Percentiles rank a stretch among this genome's conserved stretches.
Conservation (phyloP, 1,140 invertebrate species). For the Grapholita molesta region DNA sequence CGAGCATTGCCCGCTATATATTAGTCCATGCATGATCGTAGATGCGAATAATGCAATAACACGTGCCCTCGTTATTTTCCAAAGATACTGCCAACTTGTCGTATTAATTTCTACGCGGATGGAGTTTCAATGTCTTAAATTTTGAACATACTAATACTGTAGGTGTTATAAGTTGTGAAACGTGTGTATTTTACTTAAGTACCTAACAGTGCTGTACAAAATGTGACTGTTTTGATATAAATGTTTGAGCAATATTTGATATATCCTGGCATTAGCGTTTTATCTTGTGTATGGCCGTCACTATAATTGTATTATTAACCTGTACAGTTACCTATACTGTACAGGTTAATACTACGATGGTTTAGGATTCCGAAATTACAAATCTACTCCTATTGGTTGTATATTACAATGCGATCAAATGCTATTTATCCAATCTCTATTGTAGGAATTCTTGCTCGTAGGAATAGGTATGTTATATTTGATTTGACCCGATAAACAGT, state of each 20-base stretch:
- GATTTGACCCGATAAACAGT: background rate
- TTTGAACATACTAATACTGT: background rate
- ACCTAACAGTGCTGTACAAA: background rate
- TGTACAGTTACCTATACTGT: no score
- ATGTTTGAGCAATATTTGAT: background rate
- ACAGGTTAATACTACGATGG: no score
- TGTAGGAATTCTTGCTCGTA: no score
- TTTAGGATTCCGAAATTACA: no score
- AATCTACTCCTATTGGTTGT: no score
- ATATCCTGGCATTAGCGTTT: background rate
- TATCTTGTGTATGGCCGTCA: background rate
- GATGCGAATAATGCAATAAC: constrained; percentile 1
- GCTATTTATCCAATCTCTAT: no score
- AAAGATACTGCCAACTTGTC: constrained; percentile 3
- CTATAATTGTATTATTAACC: no score
- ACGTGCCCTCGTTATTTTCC: background rate
- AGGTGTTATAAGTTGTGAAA: background rate
- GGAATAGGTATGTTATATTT: background rate
- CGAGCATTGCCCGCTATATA: background rate
- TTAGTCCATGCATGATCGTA: background rate
- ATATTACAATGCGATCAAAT: no score
- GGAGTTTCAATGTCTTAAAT: constrained; percentile 3
- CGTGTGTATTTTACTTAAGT: background rate
- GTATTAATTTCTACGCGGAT: constrained; percentile 4
- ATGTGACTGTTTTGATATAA: background rate